Base-by-base conservation (phyloP, 2,113 vertebrate genomes). In the Corythaeola cristata region DNA sequence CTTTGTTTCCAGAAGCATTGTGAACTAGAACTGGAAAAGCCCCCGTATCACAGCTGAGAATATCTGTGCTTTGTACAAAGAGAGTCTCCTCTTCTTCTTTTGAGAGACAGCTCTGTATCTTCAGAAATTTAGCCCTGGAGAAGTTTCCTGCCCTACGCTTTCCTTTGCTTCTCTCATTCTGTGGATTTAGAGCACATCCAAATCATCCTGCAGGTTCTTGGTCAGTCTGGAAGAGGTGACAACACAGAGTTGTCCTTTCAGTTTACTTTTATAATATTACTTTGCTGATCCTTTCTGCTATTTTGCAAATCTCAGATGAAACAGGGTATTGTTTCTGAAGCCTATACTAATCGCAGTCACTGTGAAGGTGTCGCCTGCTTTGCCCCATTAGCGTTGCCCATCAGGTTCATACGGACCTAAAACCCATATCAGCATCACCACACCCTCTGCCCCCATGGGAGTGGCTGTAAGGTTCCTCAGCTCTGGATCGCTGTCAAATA, bases 311-410 rank as follows among this genome's bases (percentile, higher is more conserved):
- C 23, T 81, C 44, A 88, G 56, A 81, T 33, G 41, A 59, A 96
- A 89, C 86, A 93, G 92, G 88, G 94, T 96, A 87, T 90, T 68
- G 60, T 68, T 96, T 89, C 35, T 62, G 74, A 79, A 88, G 89
- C 66, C 81, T 79, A 20, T 74, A 55, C 64, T 80, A 41, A 62
- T 68, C 64, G 88, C 79, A 87, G 47, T 92, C 90, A 94, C 91
- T 96, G 84, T 93, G 90, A 93, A 62, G n/a, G 74, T 90, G 71
- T 60, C 90, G 59, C 58, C 91, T 72, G 56, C 82, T 77, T 77
- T 89, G 82, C 63, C 71, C 62, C 63, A 3, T 47, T 63, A 68
- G 59, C 67, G 76, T 85, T 85, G 83, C 74, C 67, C 30, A 0
- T 49, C 27, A 39, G 30, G 50, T 85, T 76, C 0, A 1, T 19